Percentiles rank a stretch among this genome's conserved stretches.
phyloP scores from a whole-genome alignment of 2,888 invertebrate species.

The Megalurothrips usitatus region DNA sequence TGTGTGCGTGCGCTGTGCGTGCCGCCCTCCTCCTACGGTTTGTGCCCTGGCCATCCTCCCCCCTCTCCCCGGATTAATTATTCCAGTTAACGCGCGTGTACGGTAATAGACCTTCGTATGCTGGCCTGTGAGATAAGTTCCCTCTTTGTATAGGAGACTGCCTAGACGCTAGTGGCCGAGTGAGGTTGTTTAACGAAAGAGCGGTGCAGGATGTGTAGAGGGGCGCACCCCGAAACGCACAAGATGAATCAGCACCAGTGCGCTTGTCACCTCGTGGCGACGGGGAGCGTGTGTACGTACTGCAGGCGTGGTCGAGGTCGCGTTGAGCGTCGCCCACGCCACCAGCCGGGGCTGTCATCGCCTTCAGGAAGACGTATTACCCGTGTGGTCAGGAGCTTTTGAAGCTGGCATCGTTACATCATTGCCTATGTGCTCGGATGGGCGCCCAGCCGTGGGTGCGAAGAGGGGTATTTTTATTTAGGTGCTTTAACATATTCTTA shows the following conservation, averaged over 20 bases:
- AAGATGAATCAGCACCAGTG: too few relatives aligned
- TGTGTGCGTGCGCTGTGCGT: background rate
- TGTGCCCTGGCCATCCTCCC: background rate
- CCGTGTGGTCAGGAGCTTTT: background rate
- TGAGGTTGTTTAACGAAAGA: too few relatives aligned
- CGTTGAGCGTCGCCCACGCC: background rate
- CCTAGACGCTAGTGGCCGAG: too few relatives aligned
- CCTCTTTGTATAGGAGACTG: too few relatives aligned
- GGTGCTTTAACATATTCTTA: too few relatives aligned
- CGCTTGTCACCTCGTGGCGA: too few relatives aligned
- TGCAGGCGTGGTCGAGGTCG: background rate
- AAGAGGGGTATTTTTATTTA: too few relatives aligned
- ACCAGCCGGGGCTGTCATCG: background rate
- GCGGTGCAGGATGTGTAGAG: background rate
- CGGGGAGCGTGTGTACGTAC: background rate
- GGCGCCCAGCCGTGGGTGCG: too few relatives aligned
- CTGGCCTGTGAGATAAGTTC: background rate
- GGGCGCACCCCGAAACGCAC: background rate
- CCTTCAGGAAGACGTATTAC: conserved; percentile 15
- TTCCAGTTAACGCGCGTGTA: conserved; percentile 6
- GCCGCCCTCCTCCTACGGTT: background rate
- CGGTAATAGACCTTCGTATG: background rate
- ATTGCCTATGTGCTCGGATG: background rate
- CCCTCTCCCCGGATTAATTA: background rate
- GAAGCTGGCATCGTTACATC: conserved; percentile 12